These are phyloP conservation scores for Drosophila aldrichi DNA, from an alignment of 2,888 invertebrate species.

Conservation along the genomic window DNA sequence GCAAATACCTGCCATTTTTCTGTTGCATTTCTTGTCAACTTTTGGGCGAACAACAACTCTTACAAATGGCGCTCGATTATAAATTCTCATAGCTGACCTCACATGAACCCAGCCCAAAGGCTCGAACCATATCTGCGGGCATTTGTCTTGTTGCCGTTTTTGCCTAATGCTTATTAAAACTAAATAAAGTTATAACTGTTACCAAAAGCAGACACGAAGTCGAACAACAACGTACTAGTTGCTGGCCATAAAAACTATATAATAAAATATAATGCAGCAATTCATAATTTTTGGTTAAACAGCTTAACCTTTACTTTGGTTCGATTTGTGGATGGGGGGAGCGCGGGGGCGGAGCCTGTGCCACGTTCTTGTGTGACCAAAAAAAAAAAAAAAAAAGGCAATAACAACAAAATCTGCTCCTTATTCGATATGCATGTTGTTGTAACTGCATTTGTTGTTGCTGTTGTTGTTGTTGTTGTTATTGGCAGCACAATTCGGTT, in stretches of 20 bases:
- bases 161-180: constrained; percentile 70
- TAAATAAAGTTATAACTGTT: constrained; percentile 83
- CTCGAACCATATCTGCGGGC: constrained; percentile 28
- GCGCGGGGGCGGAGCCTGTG: constrained; percentile 14
- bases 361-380: constrained; percentile 67
- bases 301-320: constrained; percentile 76
- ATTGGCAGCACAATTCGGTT: constrained; percentile 70
- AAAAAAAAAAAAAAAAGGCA: constrained; percentile 21
- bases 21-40: constrained; percentile 8
- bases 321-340: not conserved
- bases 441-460: constrained; percentile 35
- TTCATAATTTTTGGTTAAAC: constrained; percentile 83
- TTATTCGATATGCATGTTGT: constrained; percentile 67
- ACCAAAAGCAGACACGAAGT: constrained; percentile 51
- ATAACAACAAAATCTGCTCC: constrained; percentile 55
- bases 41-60: constrained; percentile 16
- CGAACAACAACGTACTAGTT: constrained; percentile 28
- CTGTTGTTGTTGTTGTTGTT: constrained; percentile 49
- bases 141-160: constrained; percentile 17
- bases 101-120: constrained; percentile 48
- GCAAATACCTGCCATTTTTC: constrained; percentile 25
- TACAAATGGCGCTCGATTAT: constrained; percentile 37
- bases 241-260: constrained; percentile 56
- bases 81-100: constrained; percentile 62
- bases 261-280: constrained; percentile 80